Base-by-base conservation (phyloP, 2,888 invertebrate genomes). In the Erebia ligea region DNA sequence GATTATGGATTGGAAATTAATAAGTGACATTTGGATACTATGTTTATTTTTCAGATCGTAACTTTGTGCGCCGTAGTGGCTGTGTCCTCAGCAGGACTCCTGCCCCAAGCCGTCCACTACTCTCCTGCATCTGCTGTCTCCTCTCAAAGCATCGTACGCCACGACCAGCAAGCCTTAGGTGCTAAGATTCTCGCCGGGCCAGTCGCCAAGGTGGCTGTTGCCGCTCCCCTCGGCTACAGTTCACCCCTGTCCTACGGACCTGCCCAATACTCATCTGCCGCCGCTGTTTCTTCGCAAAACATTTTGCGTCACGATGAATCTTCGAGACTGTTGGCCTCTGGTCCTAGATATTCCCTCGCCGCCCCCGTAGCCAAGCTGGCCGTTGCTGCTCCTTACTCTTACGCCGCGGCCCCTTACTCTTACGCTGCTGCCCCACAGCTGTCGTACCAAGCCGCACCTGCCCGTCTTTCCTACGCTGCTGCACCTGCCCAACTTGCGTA, bases 21-120 rank as follows among this genome's bases (percentile, higher is more conserved):
- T 19, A 52, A n/a, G n/a, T n/a, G 15, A n/a, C 52, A 8, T 13
- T 40, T 10, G 40, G 17, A 17, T 54, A 15, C 13, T 34, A 11
- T 59, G 48, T 62, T 21, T 19, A 42, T 62, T 48, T 62, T 62
- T 45, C 76, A 83, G 84, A 68, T 81, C 25, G 74, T 78, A 64
- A 63, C 72, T 61, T 69, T 84, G 34, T 82, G 80, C 69, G 81
- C 82, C 61, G 74, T 84, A 52, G 80, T 82, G 76, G 82, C 83
- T 17, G 78, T 78, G 50, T 76, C 79, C 72, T 70, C 83, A 79
- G 76, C 85, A 75, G 61, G 85, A 81, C 78, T 82, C n/a, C 72
- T 86, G 73, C 75, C 84, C 13, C 90, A 74, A 71, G 90, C 75
- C 70, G 94, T 68, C 83, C 87, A 89, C 76, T 84, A 86, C 79